Base-by-base conservation (phyloP, 2,888 invertebrate genomes). In the Liodrosophila aerea region DNA sequence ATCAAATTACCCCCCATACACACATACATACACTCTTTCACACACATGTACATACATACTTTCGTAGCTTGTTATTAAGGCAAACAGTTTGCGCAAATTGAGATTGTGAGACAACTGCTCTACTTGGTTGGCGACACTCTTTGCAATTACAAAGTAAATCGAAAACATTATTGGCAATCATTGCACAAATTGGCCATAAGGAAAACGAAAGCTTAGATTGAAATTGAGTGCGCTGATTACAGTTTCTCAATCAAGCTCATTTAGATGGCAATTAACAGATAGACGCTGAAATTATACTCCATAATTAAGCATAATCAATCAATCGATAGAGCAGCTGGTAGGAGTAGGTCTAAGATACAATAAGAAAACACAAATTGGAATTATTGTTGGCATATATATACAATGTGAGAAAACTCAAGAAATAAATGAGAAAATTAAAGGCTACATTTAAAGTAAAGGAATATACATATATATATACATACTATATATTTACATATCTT, bases 251-350 rank as follows among this genome's bases (percentile, higher is more conserved):
- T 65, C 56, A 56, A 39, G 36, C 53, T 53, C 45, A 64, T 62
- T 74, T 54, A 64, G 72, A 81, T 62, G 52, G 15, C 58, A 75
- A 75, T 75, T 82, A 70, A 31, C 30, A 57, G 64, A 73, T 77
- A 63, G 37, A 5, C 22, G 5, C 22, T 22, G 22, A 22, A 22
- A 22, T 22, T 22, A 22, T 22, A 22, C 22, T 22, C 22, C 3
- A 22, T 22, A 22, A 22, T 22, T 22, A 22, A 22, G 22, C 22
- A 22, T 22, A 22, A 22, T 22, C 22, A 22, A 22, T 22, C 22
- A 22, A 51, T 51, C 9, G 12, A 51, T 18, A 40, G 50, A 22
- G 40, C 33, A 30, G 12, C 13, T 22, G 2, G 22, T 4, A 22
- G 22, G 22, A 22, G 22, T 5, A 22, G 2, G 5, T 22, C 5